These are phyloP conservation scores for Aphis craccivora DNA, from an alignment of 1,140 invertebrate species.

Conservation along the genomic window DNA sequence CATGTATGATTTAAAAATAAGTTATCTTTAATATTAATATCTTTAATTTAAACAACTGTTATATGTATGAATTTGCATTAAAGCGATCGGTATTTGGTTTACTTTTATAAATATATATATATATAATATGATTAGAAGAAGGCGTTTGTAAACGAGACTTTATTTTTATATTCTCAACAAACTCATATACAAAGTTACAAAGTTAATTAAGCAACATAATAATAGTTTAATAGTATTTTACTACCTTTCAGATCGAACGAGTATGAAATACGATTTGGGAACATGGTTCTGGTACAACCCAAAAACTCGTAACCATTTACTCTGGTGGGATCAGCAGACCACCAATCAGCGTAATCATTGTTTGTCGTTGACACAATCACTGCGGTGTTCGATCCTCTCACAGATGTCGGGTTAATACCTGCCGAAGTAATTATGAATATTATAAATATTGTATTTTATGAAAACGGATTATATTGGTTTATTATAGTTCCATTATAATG, in stretches of 20 bases:
- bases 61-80: neutral
- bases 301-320: constrained; percentile 64
- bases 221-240: neutral
- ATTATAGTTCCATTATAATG: neutral
- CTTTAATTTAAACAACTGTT: neutral
- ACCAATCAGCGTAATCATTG: constrained; percentile 64
- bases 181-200: neutral
- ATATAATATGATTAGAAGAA: neutral
- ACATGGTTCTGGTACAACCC: constrained; percentile 71
- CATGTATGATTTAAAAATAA: too few relatives aligned
- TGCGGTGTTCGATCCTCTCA: constrained; percentile 64
- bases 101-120: neutral
- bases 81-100: neutral
- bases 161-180: neutral
- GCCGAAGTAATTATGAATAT: neutral
- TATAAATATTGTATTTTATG: neutral
- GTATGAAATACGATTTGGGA: constrained; percentile 70
- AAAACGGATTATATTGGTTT: neutral
- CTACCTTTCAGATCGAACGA: constrained; percentile 59
- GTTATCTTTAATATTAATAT: neutral
- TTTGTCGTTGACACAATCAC: constrained; percentile 68
- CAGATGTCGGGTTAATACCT: constrained; percentile 53
- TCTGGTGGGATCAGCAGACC: constrained; percentile 58
- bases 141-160: neutral
- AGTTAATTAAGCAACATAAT: neutral